Conservation (phyloP, 2,888 invertebrate genomes). For the Steinernema scapterisci region DNA sequence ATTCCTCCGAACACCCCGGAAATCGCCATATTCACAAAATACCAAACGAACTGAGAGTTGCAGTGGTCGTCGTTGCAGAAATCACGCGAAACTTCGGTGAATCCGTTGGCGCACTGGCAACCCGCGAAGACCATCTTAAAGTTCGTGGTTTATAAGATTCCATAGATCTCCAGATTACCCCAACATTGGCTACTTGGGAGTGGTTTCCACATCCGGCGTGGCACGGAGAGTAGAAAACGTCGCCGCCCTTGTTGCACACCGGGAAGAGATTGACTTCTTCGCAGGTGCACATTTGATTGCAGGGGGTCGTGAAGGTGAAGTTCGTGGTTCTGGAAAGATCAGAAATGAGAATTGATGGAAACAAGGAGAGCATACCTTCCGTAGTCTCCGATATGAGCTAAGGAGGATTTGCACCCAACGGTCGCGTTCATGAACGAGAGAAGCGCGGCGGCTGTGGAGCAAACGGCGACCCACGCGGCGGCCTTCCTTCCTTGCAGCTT, state of each 20-base stretch:
- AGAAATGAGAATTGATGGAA: constrained; percentile 30
- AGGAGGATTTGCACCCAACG: constrained; percentile 64
- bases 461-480: constrained; percentile 58
- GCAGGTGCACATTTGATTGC: constrained; percentile 67
- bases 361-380: not conserved
- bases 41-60: constrained; percentile 45
- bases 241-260: constrained; percentile 63
- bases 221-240: constrained; percentile 68
- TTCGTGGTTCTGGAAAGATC: constrained; percentile 35
- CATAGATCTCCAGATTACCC: not conserved
- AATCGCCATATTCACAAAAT: constrained; percentile 60
- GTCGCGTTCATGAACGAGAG: constrained; percentile 59
- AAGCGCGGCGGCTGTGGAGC: constrained; percentile 58
- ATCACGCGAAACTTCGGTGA: constrained; percentile 55
- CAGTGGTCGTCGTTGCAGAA: constrained; percentile 58
- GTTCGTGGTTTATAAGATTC: not conserved
- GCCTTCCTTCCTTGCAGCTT: constrained; percentile 55
- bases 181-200: constrained; percentile 51
- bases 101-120: constrained; percentile 54
- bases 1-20: constrained; percentile 65
- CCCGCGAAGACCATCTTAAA: constrained; percentile 42
- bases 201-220: constrained; percentile 62
- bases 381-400: constrained; percentile 54
- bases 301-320: constrained; percentile 55
- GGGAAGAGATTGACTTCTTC: constrained; percentile 67